Evolutionary conservation across 2,888 invertebrate species (phyloP), one percentile per base, ranked within the genome.

Genomic region (Cremastinae sp.): DNA sequence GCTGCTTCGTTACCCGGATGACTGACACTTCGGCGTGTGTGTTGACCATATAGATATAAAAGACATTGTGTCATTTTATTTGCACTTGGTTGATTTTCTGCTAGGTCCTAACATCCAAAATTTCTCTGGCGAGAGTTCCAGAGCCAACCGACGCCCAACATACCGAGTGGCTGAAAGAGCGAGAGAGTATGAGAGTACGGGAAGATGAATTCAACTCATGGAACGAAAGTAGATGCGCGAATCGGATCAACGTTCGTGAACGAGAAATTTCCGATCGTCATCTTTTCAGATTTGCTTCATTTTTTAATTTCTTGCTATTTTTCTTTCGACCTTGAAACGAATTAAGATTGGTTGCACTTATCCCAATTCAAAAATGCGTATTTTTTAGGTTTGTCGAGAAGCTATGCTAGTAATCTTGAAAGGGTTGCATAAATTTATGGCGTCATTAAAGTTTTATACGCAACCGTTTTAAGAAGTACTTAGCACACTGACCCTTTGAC

Each of bases 31-130:
- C 66, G 74, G 77, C 65, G 65, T 68, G 66, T 71, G 28, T 28
- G 69, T 68, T 71, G 64, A 71, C 68, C 76, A 69, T 80, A 75
- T 75, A 75, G 77, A 77, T 75, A 77, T 75, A 75, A 80, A 78
- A 73, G 78, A 80, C 78, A 77, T 73, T 68, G 18, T 59, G 75
- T 79, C 73, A 80, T 80, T 78, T 79, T 78, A 75, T 78, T 71
- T 79, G 66, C 71, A 79, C 68, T 77, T 65, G 68, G 66, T 51
- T 77, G 74, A 47, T 75, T 61, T 61, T 61, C 49, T 43, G 61
- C 55, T 43, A 56, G 56, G 53, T 65, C 61, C 47, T 45, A 51
- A 37, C 35, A 74, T 39, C 70, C 22, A 22, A 51, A 65, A 61
- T 18, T 55, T 69, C 59, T 51, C 45, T 65, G 20, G 35, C 43